Evolutionary conservation across 2,888 invertebrate species (phyloP), one percentile per base, ranked within the genome.

Genomic region (Drosophila quasianomalipes): DNA sequence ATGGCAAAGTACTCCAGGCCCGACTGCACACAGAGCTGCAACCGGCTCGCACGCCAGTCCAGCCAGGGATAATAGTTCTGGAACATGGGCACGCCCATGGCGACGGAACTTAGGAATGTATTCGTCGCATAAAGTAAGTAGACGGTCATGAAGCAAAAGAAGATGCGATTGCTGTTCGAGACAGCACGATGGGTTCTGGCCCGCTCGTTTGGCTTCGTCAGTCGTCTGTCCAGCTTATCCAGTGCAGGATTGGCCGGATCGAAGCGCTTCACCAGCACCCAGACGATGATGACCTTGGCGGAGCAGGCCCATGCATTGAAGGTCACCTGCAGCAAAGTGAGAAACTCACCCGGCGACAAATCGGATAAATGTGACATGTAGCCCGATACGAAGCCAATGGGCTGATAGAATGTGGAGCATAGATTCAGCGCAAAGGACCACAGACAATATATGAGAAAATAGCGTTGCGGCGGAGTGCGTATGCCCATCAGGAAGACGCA

Each of bases 11-110:
- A 87, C 52, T 92, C 92, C 5, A 91, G 19, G 0, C 66, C 41
- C 4, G 82, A 69, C 53, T 90, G 87, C 5, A 91, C 35, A 47
- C 66, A 76, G 35, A 84, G 83, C 4, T 83, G 77, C 44, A 58
- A 44, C 0, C 47, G 22, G 12, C 80, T 75, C 12, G 77, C 78
- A 0, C 69, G 79, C 92, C 91, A 92, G 41, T 92, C 78, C 51
- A 91, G n/a, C 37, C 74, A 62, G 3, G 91, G 91, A 67, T 89
- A 89, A 53, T 82, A 91, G 59, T 85, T 73, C 62, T 90, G 89
- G 66, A 85, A 91, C 0, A 84, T 85, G 0, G 92, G 91, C 9
- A 72, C 68, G 0, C 89, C 90, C 35, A 70, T 78, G 0, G 68
- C 6, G 4, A 85, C 70, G 0, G 90, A 74, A 4, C 70, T 73